Evolutionary conservation across 2,113 vertebrate genomes (phyloP).

Genomic region (Empidonax traillii): DNA sequence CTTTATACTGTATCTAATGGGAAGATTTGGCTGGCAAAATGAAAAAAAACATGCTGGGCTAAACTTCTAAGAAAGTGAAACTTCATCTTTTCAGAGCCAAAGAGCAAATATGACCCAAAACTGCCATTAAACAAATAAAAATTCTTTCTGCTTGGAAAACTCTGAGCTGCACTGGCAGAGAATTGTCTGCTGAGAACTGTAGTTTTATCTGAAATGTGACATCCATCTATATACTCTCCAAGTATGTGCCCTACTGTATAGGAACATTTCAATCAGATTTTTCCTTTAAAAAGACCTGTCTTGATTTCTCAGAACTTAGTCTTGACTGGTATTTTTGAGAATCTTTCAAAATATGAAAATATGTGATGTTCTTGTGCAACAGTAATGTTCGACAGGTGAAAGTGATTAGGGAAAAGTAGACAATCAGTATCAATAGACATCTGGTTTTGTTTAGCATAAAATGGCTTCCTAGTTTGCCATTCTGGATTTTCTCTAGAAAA

Average conservation of each 20-base stretch:
- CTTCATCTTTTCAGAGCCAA: not conserved
- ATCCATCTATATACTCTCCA: not conserved
- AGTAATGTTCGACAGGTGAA: not conserved
- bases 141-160: not conserved
- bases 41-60: accelerated
- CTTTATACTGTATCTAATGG: not conserved
- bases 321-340: not conserved
- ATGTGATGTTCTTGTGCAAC: not conserved
- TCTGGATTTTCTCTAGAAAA: not conserved
- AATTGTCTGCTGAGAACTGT: not conserved
- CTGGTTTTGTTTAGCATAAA: not conserved
- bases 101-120: not conserved
- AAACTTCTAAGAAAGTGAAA: not conserved
- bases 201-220: not conserved
- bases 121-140: not conserved
- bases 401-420: not conserved
- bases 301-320: not conserved
- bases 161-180: not conserved
- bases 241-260: not conserved
- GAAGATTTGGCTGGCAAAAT: not conserved
- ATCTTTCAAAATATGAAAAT: not conserved
- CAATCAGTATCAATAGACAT: not conserved
- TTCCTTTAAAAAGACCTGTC: not conserved
- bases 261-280: not conserved
- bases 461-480: not conserved